Evolutionary conservation across 2,113 vertebrate genomes (phyloP), one percentile per base, ranked within the genome.

Genomic region (Lutjanus erythropterus): DNA sequence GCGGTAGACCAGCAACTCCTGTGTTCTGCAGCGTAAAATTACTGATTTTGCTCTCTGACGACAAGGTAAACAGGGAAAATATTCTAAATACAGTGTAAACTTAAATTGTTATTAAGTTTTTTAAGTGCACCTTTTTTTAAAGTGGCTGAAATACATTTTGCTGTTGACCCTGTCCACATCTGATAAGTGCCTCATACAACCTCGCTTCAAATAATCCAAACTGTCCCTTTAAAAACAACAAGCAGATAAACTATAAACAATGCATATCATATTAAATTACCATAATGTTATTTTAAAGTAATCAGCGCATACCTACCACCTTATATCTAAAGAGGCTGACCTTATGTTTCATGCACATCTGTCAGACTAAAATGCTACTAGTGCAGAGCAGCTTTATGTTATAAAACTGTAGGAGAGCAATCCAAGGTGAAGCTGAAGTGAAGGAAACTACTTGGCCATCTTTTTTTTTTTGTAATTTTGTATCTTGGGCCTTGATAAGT

Each of bases 381-480:
- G 14, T 56, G 78, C 69, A 49, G 46, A 71, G 70, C 46, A 78
- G 41, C 35, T 66, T 83, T 18, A 55, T 19, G 12, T 53, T 44
- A 42, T 79, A 56, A n/a, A 59, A 44, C 37, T 23, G 41, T 4
- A 39, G n/a, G 42, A 74, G 44, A 68, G 62, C 25, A 42, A 66
- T 47, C 44, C 15, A 10, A 50, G 33, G 37, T 70, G 42, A 59
- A 58, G 37, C 44, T 70, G 39, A 70, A 52, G 29, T 52, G 15
- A 53, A 31, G 58, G 53, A 33, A 78, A 50, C 69, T 47, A 67
- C 42, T 42, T 25, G 56, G 68, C 55, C 29, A 39, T 83, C 55
- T 86, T 83, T 87, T 79, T 66, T 21, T 87, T 82, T 87, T 78
- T 71, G 18, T 1, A 19, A 8, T 76, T 53, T 75, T 73, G 37